Conservation (phyloP, 2,888 invertebrate species). For the Anagyrus pseudococci region DNA sequence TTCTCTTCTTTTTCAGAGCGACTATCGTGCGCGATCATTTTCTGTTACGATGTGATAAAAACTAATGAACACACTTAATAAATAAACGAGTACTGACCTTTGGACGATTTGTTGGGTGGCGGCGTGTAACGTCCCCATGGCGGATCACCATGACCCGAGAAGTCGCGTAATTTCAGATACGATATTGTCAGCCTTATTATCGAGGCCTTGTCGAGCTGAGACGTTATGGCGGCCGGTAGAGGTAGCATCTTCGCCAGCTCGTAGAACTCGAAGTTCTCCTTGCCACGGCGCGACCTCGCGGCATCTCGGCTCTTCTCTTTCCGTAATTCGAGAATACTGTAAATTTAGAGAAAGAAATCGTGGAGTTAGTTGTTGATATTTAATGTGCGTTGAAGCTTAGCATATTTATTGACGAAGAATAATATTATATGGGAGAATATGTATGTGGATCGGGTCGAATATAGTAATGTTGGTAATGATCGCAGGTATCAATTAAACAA, state of each 20-base stretch:
- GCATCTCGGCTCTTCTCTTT: conserved; percentile 95
- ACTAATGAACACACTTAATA: no score
- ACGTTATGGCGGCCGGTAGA: conserved; percentile 88
- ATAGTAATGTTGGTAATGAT: no score
- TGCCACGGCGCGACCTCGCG: conserved; percentile 88
- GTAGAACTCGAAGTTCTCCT: conserved; percentile 96
- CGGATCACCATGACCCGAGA: conserved; percentile 94
- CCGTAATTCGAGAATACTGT: conserved; percentile 89
- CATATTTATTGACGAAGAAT: conserved; percentile 3
- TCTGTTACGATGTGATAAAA: no score
- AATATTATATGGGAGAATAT: no score
- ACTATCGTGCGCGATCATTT: no score
- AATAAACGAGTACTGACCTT: conserved; percentile 75
- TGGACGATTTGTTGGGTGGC: conserved; percentile 79
- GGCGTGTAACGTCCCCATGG: conserved; percentile 90
- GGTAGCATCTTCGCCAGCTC: conserved; percentile 95
- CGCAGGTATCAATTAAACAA: no score
- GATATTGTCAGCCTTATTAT: conserved; percentile 96
- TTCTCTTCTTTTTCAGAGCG: no score
- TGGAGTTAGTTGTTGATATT: neutral
- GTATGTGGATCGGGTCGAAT: no score
- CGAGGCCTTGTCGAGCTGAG: conserved; percentile 94
- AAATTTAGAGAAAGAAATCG: conserved; percentile 56
- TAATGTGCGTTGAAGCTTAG: no score
- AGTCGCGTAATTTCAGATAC: conserved; percentile 92